Conservation (phyloP, 2,888 invertebrate genomes). For the Synergus japonicus region DNA sequence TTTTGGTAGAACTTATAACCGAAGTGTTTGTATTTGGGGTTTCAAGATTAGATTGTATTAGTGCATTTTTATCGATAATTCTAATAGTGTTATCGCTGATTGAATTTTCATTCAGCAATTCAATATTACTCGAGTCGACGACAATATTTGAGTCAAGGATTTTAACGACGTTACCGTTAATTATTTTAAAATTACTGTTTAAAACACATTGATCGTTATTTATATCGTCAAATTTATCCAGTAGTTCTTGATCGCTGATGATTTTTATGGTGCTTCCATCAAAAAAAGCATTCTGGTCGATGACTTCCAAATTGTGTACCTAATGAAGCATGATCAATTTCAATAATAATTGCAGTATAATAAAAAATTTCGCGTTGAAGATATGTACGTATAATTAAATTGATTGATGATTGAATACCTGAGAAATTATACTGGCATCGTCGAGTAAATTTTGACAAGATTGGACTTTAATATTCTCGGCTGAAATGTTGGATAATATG, state of each 20-base stretch:
- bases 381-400: neutral
- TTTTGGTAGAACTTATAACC: slow-evolving; percentile 62
- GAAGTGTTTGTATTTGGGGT: slow-evolving; percentile 43
- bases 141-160: slow-evolving; percentile 66
- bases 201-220: slow-evolving; percentile 66
- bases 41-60: slow-evolving; percentile 59
- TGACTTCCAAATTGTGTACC: slow-evolving; percentile 71
- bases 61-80: slow-evolving; percentile 62
- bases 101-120: slow-evolving; percentile 63
- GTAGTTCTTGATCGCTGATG: slow-evolving; percentile 65
- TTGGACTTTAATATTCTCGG: slow-evolving; percentile 68
- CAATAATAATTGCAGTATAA: no score
- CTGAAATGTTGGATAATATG: slow-evolving; percentile 66
- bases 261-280: slow-evolving; percentile 65
- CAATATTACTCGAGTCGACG: slow-evolving; percentile 67
- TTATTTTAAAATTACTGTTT: slow-evolving; percentile 67
- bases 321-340: slow-evolving; percentile 45
- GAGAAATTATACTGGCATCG: slow-evolving; percentile 67
- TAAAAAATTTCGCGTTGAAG: neutral
- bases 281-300: slow-evolving; percentile 67
- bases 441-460: slow-evolving; percentile 67
- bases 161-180: slow-evolving; percentile 66
- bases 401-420: slow-evolving; percentile 58
- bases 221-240: slow-evolving; percentile 65
- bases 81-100: slow-evolving; percentile 58